phyloP scores from a whole-genome alignment of 2,888 invertebrate species.

The Lycia hirtaria region DNA sequence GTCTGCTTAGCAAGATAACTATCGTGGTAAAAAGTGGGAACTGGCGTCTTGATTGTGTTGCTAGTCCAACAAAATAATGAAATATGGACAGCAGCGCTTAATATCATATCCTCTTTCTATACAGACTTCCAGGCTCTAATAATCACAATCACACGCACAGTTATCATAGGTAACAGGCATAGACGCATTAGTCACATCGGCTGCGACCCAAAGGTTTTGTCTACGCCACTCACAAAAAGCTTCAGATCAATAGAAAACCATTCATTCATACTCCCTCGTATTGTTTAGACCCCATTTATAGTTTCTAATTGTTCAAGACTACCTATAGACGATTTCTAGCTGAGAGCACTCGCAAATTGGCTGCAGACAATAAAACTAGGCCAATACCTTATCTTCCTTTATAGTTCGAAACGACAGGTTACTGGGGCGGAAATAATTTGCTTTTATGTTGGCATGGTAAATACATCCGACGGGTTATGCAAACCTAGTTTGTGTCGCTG shows the following conservation, averaged over 20 bases:
- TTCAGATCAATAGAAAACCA: background rate
- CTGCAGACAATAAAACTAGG: conserved; percentile 15
- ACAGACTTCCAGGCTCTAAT: too few species aligned
- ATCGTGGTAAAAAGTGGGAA: too few species aligned
- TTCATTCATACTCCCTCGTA: background rate
- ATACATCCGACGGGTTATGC: conserved; percentile 12
- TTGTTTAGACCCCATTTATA: background rate
- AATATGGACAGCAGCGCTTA: too few species aligned
- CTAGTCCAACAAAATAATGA: too few species aligned
- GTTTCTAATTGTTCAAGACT: background rate
- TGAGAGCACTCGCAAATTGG: conserved; percentile 11
- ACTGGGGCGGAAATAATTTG: conserved; percentile 30
- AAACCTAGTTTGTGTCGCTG: conserved; percentile 16
- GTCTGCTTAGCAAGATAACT: too few species aligned
- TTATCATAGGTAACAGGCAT: too few species aligned
- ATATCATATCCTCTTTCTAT: too few species aligned
- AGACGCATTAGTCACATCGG: too few species aligned
- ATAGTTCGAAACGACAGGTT: conserved; percentile 16
- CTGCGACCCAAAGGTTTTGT: too few species aligned
- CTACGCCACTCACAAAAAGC: background rate
- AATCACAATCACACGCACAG: too few species aligned
- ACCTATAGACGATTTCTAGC: background rate
- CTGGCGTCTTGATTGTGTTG: too few species aligned
- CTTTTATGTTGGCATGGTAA: conserved; percentile 21
- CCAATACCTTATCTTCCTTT: conserved; percentile 14